A percentile compares a stretch with the other conserved stretches of the same genome.
Evolutionary conservation across 1,140 invertebrate genomes (phyloP).

Genomic region (Apocrypta bakeri): DNA sequence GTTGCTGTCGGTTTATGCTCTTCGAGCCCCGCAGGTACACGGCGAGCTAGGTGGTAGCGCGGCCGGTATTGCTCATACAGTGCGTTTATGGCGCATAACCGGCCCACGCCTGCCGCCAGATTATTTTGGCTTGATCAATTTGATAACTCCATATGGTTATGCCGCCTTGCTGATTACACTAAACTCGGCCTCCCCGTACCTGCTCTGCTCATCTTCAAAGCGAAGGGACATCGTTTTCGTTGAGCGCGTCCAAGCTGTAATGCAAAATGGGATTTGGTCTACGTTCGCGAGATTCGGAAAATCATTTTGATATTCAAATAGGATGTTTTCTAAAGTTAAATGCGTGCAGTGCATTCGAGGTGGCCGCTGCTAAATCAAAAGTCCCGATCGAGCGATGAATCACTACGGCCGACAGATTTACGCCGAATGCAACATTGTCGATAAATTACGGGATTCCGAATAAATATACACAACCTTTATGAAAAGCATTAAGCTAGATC

Average conservation of each 20-base stretch:
- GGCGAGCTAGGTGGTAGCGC: slow-evolving; percentile 64
- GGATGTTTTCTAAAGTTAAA: neutral
- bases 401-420: slow-evolving; percentile 33
- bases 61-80: slow-evolving; percentile 69
- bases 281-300: neutral
- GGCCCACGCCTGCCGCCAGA: slow-evolving; percentile 64
- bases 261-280: slow-evolving; percentile 45
- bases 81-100: slow-evolving; percentile 75
- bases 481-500: slow-evolving; percentile 49
- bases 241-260: slow-evolving; percentile 32
- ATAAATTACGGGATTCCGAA: slow-evolving; percentile 49
- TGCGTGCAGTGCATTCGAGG: neutral
- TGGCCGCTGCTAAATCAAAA: slow-evolving; percentile 9
- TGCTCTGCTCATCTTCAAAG: neutral
- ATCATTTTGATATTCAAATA: neutral
- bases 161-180: slow-evolving; percentile 66
- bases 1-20: slow-evolving; percentile 44
- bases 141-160: slow-evolving; percentile 72
- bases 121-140: slow-evolving; percentile 76
- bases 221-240: slow-evolving; percentile 35
- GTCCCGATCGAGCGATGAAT: slow-evolving; percentile 35
- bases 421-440: slow-evolving; percentile 20
- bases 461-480: slow-evolving; percentile 44
- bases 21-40: slow-evolving; percentile 54
- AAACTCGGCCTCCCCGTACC: neutral